Evolutionary conservation across 2,888 invertebrate species (phyloP).

Genomic region (Lottia scabra): DNA sequence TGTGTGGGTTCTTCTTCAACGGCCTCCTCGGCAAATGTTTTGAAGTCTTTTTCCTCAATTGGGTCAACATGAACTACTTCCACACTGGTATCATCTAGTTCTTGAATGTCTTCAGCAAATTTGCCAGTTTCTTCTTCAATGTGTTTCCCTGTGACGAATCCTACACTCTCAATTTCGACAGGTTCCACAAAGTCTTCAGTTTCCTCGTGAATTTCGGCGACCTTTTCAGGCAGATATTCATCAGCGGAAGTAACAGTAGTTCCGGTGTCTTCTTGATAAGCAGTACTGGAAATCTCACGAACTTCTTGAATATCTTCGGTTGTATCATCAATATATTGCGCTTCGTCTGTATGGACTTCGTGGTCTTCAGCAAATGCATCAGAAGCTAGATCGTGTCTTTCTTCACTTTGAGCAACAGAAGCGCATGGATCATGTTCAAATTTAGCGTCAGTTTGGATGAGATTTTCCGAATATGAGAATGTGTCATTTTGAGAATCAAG

Average conservation of each 20-base stretch:
- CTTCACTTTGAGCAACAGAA: slow-evolving; percentile 23
- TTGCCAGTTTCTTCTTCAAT: slow-evolving; percentile 31
- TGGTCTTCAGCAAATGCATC: slow-evolving; percentile 21
- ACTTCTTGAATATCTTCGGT: too few relatives aligned
- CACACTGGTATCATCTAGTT: slow-evolving; percentile 35
- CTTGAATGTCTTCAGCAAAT: slow-evolving; percentile 31
- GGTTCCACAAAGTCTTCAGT: too few relatives aligned
- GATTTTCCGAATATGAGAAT: slow-evolving; percentile 18
- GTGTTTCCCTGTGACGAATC: slow-evolving; percentile 25
- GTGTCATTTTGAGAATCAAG: slow-evolving; percentile 42
- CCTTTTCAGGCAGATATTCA: too few relatives aligned
- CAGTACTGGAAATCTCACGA: too few relatives aligned
- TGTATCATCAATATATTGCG: slow-evolving; percentile 7
- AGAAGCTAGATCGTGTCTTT: slow-evolving; percentile 29
- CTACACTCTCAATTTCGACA: too few relatives aligned
- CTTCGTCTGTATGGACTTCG: slow-evolving; percentile 19
- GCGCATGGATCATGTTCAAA: slow-evolving; percentile 20
- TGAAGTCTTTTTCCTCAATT: slow-evolving; percentile 31
- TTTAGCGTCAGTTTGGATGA: slow-evolving; percentile 21
- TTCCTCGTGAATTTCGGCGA: too few relatives aligned
- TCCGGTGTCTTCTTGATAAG: too few relatives aligned
- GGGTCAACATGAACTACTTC: slow-evolving; percentile 33
- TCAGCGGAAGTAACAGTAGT: too few relatives aligned
- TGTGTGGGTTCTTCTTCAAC: slow-evolving; percentile 21
- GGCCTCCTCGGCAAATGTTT: slow-evolving; percentile 21